phyloP scores from a whole-genome alignment of 53 echinoderm and acorn worm genomes.

The Paracentrotus lividus region DNA sequence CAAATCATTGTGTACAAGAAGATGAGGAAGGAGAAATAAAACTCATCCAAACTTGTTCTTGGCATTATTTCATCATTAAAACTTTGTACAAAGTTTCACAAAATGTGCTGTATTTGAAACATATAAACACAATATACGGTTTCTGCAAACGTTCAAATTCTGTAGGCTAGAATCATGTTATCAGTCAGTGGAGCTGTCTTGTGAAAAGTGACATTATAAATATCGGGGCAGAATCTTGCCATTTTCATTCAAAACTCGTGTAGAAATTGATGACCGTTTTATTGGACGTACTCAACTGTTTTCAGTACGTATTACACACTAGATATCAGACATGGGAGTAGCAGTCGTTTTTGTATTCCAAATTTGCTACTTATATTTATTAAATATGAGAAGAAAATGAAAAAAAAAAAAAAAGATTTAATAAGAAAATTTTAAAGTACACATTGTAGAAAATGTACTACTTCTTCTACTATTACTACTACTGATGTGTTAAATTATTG shows the following conservation, averaged over 20 bases:
- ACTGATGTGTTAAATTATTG: conserved; percentile 93
- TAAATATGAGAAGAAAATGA: conserved; percentile 86
- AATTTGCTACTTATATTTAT: conserved; percentile 91
- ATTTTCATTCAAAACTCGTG: conserved; percentile 66
- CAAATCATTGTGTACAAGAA: conserved; percentile 6
- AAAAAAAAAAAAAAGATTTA: conserved; percentile 74
- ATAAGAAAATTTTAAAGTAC: conserved; percentile 71
- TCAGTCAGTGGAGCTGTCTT: conserved; percentile 67
- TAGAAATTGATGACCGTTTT: conserved; percentile 68
- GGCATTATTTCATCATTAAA: conserved; percentile 58
- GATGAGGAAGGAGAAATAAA: background rate
- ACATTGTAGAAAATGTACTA: conserved; percentile 72
- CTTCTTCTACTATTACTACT: conserved; percentile 72
- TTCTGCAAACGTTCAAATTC: conserved; percentile 67
- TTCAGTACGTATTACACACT: conserved; percentile 56
- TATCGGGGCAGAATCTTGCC: conserved; percentile 64
- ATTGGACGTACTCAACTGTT: conserved; percentile 53
- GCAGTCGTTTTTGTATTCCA: conserved; percentile 73
- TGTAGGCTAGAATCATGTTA: conserved; percentile 65
- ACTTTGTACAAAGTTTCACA: conserved; percentile 66
- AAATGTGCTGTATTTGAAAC: conserved; percentile 67
- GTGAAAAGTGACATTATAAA: conserved; percentile 64
- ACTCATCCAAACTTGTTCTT: conserved; percentile 16
- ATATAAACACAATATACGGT: conserved; percentile 60
- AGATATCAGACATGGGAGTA: conserved; percentile 48